These are phyloP conservation scores for Stomorhina lunata DNA, from an alignment of 2,888 invertebrate genomes.

Conservation along the genomic window DNA sequence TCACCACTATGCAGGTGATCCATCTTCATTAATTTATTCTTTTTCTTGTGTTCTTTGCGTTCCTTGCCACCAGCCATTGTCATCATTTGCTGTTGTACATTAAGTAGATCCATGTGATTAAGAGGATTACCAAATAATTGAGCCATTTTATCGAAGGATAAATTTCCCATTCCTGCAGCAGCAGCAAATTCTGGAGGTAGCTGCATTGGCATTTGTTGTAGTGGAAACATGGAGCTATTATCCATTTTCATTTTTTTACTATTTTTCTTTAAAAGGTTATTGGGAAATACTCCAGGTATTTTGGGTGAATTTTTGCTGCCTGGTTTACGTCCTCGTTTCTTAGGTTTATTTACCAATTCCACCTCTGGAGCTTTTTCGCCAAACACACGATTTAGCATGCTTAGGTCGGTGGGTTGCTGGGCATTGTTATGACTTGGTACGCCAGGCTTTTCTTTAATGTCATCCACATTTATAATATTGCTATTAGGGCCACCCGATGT, in stretches of 20 bases:
- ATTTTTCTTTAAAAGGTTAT: slow-evolving; percentile 64
- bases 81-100: slow-evolving; percentile 63
- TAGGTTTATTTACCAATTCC: slow-evolving; percentile 70
- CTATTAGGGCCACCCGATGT: background rate
- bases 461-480: slow-evolving; percentile 54
- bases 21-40: slow-evolving; percentile 65
- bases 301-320: slow-evolving; percentile 75
- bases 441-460: slow-evolving; percentile 46
- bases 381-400: slow-evolving; percentile 60
- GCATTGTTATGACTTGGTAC: background rate
- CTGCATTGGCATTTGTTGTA: slow-evolving; percentile 45
- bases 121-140: slow-evolving; percentile 51
- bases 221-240: slow-evolving; percentile 32
- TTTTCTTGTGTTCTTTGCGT: slow-evolving; percentile 73
- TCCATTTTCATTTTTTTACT: slow-evolving; percentile 67
- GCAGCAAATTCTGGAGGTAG: slow-evolving; percentile 52
- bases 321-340: slow-evolving; percentile 77
- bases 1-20: slow-evolving; percentile 30
- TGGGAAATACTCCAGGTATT: slow-evolving; percentile 22
- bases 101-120: slow-evolving; percentile 57
- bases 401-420: slow-evolving; percentile 45
- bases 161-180: slow-evolving; percentile 33
- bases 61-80: slow-evolving; percentile 67
- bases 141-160: slow-evolving; percentile 52
- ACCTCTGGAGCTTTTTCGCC: slow-evolving; percentile 43